Evolutionary conservation across 2,797 vertebrate genomes (phyloP), one percentile per base, ranked within the genome.

Genomic region (Alca torda): DNA sequence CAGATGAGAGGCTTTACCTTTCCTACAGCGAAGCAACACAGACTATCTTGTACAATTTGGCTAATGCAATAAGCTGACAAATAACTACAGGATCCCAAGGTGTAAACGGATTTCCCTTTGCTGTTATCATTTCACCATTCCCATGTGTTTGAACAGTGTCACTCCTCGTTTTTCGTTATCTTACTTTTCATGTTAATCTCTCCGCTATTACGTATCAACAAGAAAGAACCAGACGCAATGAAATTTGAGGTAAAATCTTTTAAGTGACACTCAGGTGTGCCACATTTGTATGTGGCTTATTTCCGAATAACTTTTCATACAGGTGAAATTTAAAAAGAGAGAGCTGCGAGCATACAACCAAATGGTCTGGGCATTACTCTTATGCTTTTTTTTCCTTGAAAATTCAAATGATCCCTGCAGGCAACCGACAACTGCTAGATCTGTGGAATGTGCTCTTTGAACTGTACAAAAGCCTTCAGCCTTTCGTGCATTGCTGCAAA

Each of bases 401-500:
- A 99, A 99, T 99, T 99, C 98, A 98, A 98, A 98, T 98, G 98
- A 99, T 98, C 98, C 99, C 99, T 99, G 98, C 98, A 99, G 99
- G 99, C 99, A 99, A 98, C 97, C 96, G 85, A 98, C 98, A 98
- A 99, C 98, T 98, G 98, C 98, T 98, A 97, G 98, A 98, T 99
- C 97, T 98, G 95, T 98, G 98, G 98, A 99, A 99, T 99, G 99
- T 99, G 99, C 99, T 99, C 98, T 99, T 98, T 99, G 99, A 99
- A 99, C 99, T 99, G 98, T 99, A 98, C 98, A 98, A 99, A 99
- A 98, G 98, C 98, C 98, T 97, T 98, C 98, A 98, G 98, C 98
- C 98, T 98, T 98, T 97, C 96, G 97, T 98, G 98, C 98, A 98
- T 98, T 98, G 98, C 98, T 98, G 98, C 99, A 99, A 99, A 99